A percentile compares a stretch with the other conserved stretches of the same genome.
Conservation (phyloP, 2,888 invertebrate species). For the Thyatira batis region DNA sequence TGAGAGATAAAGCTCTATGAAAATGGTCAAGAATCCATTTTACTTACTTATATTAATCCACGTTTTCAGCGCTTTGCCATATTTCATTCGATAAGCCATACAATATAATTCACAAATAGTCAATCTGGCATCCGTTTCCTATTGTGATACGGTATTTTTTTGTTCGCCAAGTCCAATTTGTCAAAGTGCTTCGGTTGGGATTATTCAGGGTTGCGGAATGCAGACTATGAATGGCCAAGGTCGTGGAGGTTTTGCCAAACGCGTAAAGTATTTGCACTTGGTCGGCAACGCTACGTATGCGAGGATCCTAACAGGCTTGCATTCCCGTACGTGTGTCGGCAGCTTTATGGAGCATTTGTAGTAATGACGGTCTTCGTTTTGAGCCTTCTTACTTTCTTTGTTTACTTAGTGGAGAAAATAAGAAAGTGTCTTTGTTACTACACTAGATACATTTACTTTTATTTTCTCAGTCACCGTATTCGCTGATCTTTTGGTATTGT, state of each 20-base stretch:
- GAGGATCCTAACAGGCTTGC: conserved; percentile 10
- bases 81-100: neutral
- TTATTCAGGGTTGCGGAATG: conserved; percentile 21
- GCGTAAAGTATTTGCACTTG: conserved; percentile 21
- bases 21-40: neutral
- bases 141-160: neutral
- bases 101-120: neutral
- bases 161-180: conserved; percentile 14
- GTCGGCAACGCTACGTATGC: conserved; percentile 14
- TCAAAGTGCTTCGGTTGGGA: conserved; percentile 22
- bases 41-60: too few relatives aligned
- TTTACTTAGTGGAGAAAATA: neutral
- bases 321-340: conserved; percentile 11
- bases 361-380: conserved; percentile 1
- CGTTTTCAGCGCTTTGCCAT: neutral
- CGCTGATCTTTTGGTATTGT: neutral
- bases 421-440: neutral
- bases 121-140: neutral
- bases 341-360: neutral
- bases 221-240: conserved; percentile 28
- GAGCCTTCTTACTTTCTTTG: neutral
- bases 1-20: too few relatives aligned
- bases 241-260: conserved; percentile 15
- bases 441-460: neutral
- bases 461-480: neutral